phyloP scores from a whole-genome alignment of 64 coral and sea anemone species.

The Pachyseris speciosa region DNA sequence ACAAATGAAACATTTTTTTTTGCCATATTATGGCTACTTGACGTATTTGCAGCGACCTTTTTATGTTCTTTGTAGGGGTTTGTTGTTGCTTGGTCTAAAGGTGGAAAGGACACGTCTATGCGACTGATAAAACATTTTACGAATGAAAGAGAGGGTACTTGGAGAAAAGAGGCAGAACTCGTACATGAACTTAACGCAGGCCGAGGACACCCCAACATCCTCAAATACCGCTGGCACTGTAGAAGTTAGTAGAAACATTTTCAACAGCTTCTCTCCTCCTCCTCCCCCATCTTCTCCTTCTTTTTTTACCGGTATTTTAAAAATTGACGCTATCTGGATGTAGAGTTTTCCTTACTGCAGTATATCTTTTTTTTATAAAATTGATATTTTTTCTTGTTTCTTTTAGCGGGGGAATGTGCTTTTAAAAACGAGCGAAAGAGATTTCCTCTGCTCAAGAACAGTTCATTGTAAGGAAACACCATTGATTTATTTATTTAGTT shows the following conservation, averaged over 20 bases:
- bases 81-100: neutral
- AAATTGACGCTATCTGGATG: neutral
- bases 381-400: too few relatives aligned
- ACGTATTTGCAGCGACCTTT: too few relatives aligned
- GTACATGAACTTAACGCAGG: neutral
- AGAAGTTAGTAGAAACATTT: neutral
- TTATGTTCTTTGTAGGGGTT: constrained; percentile 20
- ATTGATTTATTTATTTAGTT: too few relatives aligned
- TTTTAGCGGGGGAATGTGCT: neutral
- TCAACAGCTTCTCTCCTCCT: too few relatives aligned
- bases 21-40: too few relatives aligned
- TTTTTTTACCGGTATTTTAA: too few relatives aligned
- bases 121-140: constrained; percentile 39
- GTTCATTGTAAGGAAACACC: constrained; percentile 12
- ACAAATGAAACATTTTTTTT: too few relatives aligned
- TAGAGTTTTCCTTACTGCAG: too few relatives aligned
- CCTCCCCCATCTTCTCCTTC: too few relatives aligned
- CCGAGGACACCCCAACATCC: constrained; percentile 3
- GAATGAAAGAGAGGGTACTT: neutral
- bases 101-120: neutral
- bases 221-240: constrained; percentile 39
- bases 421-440: neutral
- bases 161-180: constrained; percentile 16
- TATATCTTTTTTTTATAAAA: neutral
- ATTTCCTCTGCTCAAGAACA: constrained; percentile 6